Conservation (phyloP, 2,113 vertebrate genomes). For the Laterallus jamaicensis region DNA sequence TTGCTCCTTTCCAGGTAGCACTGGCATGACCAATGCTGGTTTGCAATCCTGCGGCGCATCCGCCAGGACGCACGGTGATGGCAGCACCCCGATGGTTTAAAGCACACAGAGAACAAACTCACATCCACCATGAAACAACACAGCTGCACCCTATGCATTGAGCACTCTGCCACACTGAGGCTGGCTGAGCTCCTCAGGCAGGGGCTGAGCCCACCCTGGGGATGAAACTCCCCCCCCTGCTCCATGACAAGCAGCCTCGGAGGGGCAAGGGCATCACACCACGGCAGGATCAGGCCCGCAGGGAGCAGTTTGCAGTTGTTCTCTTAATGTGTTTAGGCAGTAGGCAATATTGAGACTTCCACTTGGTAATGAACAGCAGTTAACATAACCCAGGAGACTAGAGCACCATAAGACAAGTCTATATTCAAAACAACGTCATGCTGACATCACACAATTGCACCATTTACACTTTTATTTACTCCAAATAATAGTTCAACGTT, state of each 20-base stretch:
- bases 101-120: slow-evolving; percentile 66
- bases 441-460: slow-evolving; percentile 80
- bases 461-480: slow-evolving; percentile 78
- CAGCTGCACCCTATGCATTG: slow-evolving; percentile 34
- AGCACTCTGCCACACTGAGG: not conserved
- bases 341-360: slow-evolving; percentile 72
- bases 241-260: not conserved
- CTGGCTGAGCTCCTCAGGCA: not conserved
- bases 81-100: slow-evolving; percentile 14
- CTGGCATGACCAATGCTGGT: not conserved
- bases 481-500: slow-evolving; percentile 72
- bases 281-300: not conserved
- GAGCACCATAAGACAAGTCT: slow-evolving; percentile 82
- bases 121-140: slow-evolving; percentile 64
- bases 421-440: slow-evolving; percentile 82
- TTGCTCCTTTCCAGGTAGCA: not conserved
- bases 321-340: slow-evolving; percentile 24
- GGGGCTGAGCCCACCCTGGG: not conserved
- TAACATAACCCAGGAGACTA: slow-evolving; percentile 80
- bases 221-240: not conserved
- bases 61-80: not conserved
- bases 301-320: slow-evolving; percentile 34
- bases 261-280: not conserved
- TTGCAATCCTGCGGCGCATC: not conserved
- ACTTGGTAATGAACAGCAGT: slow-evolving; percentile 79